A percentile compares a stretch with the other conserved stretches of the same genome.
Evolutionary conservation across 1,140 invertebrate species (phyloP).

Genomic region (Lasaia peninsularis): DNA sequence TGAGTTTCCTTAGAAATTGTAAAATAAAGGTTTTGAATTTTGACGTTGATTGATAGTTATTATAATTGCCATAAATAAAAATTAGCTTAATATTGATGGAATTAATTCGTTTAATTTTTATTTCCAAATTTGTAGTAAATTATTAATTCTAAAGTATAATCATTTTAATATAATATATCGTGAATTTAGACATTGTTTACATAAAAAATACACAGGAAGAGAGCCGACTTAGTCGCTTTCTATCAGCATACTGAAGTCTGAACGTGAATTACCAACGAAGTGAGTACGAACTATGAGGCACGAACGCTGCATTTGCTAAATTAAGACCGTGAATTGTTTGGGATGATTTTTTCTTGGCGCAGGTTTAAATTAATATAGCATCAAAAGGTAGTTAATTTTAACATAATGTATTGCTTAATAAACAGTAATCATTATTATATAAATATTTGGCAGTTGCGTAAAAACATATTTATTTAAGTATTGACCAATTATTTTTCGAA

Average conservation of each 20-base stretch:
- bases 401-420: too few relatives aligned
- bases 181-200: background rate
- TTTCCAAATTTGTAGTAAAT: background rate
- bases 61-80: constrained; percentile 11
- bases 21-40: constrained; percentile 1
- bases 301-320: background rate
- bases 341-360: background rate
- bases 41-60: background rate
- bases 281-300: background rate
- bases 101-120: background rate
- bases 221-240: constrained; percentile 4
- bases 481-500: too few relatives aligned
- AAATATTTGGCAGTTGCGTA: too few relatives aligned
- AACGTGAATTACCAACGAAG: background rate
- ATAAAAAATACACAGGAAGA: background rate
- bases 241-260: constrained; percentile 1
- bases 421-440: too few relatives aligned
- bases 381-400: too few relatives aligned
- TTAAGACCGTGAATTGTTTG: background rate
- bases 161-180: background rate
- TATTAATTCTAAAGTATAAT: background rate
- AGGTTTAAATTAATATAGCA: too few relatives aligned
- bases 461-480: too few relatives aligned
- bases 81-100: background rate
- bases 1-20: background rate